Conservation (phyloP, 2,888 invertebrate species). For the Argyra leucocephala region DNA sequence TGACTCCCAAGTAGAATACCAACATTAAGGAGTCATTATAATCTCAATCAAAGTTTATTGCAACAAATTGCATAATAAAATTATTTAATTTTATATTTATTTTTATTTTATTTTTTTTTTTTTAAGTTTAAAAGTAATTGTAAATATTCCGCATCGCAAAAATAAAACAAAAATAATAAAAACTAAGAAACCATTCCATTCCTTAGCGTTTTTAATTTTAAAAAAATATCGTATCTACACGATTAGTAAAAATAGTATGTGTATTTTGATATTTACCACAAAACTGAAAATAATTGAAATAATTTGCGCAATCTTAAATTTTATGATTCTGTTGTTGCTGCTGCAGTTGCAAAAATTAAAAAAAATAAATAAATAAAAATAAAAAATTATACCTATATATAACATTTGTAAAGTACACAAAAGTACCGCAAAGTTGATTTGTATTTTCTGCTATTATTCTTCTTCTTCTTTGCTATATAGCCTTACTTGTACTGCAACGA, state of each 20-base stretch:
- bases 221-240: background rate
- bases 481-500: too few relatives aligned
- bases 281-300: background rate
- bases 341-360: background rate
- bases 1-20: too few relatives aligned
- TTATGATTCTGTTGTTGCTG: background rate
- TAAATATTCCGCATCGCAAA: background rate
- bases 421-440: background rate
- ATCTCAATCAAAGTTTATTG: slow-evolving; percentile 1
- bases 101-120: background rate
- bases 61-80: background rate
- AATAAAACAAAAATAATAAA: too few relatives aligned
- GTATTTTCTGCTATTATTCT: too few relatives aligned
- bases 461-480: too few relatives aligned
- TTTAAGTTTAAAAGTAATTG: too few relatives aligned
- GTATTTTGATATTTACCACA: background rate
- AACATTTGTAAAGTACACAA: background rate
- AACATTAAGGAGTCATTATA: background rate
- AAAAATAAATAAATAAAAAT: too few relatives aligned
- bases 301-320: background rate
- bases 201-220: background rate
- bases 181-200: background rate
- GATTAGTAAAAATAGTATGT: background rate
- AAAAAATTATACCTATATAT: background rate
- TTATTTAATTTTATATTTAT: background rate